Conservation (phyloP, 1,140 invertebrate genomes). For the Lerema accius region DNA sequence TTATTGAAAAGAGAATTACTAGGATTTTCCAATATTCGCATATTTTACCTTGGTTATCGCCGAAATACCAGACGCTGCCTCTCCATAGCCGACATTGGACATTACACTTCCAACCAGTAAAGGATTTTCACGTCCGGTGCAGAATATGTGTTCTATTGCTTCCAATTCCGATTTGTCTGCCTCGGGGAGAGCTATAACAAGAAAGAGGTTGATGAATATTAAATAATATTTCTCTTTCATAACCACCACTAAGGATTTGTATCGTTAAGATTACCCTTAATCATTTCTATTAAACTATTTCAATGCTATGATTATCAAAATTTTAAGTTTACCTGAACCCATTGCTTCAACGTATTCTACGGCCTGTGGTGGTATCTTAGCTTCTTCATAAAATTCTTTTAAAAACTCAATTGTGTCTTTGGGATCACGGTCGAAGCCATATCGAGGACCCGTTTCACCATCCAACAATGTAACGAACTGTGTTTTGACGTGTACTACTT, state of each 20-base stretch:
- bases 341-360: slow-evolving; percentile 90
- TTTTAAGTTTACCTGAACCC: slow-evolving; percentile 86
- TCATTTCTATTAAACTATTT: too few species aligned
- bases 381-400: slow-evolving; percentile 85
- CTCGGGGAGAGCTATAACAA: slow-evolving; percentile 76
- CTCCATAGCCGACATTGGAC: slow-evolving; percentile 89
- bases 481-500: slow-evolving; percentile 86
- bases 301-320: too few species aligned
- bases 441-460: slow-evolving; percentile 38
- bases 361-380: slow-evolving; percentile 84
- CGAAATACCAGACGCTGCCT: slow-evolving; percentile 85
- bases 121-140: slow-evolving; percentile 77
- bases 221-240: too few species aligned
- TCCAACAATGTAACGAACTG: slow-evolving; percentile 60
- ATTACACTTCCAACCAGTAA: slow-evolving; percentile 89
- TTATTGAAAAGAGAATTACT: too few species aligned
- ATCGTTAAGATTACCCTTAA: too few species aligned
- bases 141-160: slow-evolving; percentile 59
- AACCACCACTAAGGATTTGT: too few species aligned
- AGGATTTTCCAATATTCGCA: too few species aligned
- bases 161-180: slow-evolving; percentile 58
- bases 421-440: slow-evolving; percentile 82
- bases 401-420: slow-evolving; percentile 83
- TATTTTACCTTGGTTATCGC: slow-evolving; percentile 84
- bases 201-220: not conserved